phyloP scores from a whole-genome alignment of 2,888 invertebrate species.

The Archaeoteleia sp. region DNA sequence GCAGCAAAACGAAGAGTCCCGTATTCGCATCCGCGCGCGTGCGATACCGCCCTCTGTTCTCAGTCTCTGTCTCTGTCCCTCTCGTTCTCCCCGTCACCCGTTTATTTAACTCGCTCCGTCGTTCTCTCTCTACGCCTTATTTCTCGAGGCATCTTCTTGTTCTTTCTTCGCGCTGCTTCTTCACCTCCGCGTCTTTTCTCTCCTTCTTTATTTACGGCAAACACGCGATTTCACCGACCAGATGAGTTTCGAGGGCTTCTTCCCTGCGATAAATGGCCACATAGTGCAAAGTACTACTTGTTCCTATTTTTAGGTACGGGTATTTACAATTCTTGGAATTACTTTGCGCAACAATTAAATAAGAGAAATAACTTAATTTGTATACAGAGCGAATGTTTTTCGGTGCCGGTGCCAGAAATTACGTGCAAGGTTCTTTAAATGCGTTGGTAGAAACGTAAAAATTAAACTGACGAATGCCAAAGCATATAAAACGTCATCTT shows the following conservation, averaged over 20 bases:
- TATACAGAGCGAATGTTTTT: slow-evolving; percentile 2
- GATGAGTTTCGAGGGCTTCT: slow-evolving; percentile 12
- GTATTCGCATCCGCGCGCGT: too few species aligned
- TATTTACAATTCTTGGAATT: slow-evolving; percentile 25
- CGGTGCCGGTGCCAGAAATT: neutral
- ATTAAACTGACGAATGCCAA: too few species aligned
- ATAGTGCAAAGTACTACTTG: slow-evolving; percentile 3
- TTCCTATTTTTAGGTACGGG: neutral
- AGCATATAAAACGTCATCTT: too few species aligned
- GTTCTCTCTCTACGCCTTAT: slow-evolving; percentile 29
- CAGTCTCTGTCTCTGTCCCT: slow-evolving; percentile 24
- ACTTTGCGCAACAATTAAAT: too few species aligned
- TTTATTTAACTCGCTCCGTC: slow-evolving; percentile 35
- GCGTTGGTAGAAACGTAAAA: too few species aligned
- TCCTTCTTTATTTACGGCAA: slow-evolving; percentile 42
- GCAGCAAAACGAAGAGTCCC: too few species aligned
- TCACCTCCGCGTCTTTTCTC: slow-evolving; percentile 34
- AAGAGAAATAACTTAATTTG: neutral
- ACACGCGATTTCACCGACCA: slow-evolving; percentile 34
- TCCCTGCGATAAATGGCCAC: slow-evolving; percentile 15
- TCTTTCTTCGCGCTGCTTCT: slow-evolving; percentile 33
- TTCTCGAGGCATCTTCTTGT: slow-evolving; percentile 23
- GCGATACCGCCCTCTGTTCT: slow-evolving; percentile 54
- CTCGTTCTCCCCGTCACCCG: slow-evolving; percentile 3
- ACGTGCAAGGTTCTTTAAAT: too few species aligned